Conservation (phyloP, 2,797 vertebrate species). For the Balearica regulorum region DNA sequence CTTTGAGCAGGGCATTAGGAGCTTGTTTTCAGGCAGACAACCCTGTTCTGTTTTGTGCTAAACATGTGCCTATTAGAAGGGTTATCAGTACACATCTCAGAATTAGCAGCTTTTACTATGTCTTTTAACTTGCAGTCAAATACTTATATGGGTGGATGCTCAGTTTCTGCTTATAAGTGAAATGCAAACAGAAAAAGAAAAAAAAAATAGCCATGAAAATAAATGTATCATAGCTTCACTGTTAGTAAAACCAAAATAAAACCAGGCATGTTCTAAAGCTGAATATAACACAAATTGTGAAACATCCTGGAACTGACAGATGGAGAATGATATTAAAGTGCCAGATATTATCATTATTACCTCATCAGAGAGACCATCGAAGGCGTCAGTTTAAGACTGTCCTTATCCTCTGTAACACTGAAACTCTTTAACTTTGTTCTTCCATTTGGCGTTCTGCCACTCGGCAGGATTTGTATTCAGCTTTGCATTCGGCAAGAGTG, state of each 20-base stretch:
- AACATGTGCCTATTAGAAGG: not conserved
- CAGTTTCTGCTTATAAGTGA: not conserved
- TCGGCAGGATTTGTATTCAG: not conserved
- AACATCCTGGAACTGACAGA: constrained; percentile 26
- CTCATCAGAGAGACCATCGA: not conserved
- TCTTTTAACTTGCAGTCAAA: not conserved
- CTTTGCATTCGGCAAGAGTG: not conserved
- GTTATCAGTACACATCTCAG: not conserved
- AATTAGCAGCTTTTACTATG: not conserved
- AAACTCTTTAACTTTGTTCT: constrained; percentile 29
- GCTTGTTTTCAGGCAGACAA: not conserved
- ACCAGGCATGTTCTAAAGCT: constrained; percentile 3
- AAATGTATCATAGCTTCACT: not conserved
- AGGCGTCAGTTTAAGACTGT: not conserved
- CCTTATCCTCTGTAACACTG: not conserved
- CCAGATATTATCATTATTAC: constrained; percentile 46
- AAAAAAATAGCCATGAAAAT: not conserved
- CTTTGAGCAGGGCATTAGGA: not conserved
- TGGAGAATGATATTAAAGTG: constrained; percentile 21
- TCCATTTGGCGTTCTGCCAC: not conserved
- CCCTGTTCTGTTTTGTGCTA: not conserved
- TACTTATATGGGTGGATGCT: not conserved
- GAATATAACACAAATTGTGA: constrained; percentile 19
- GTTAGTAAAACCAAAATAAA: constrained; percentile 13
- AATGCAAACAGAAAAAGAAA: not conserved